Conservation (phyloP, 2,113 vertebrate genomes). For the cattle (Bos taurus) region ARS-UCD2.0 NC_037348.1:25791501-25792000, state of each 20-base stretch:
- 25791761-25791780: neutral
- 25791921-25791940: neutral
- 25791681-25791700: neutral
- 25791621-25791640: neutral
- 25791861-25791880: neutral
- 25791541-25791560: neutral
- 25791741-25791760: neutral
- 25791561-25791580: neutral
- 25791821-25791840: neutral
- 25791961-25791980: neutral
- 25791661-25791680: neutral
- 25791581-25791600: neutral
- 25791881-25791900: neutral
- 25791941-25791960: neutral
- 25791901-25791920: neutral
- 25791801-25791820: neutral
- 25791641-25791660: neutral
- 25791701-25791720: neutral
- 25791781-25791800: neutral
- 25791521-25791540: neutral
- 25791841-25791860: neutral
- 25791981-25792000: neutral
- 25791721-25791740: neutral
- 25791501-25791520: neutral
- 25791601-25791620: neutral